Base-by-base conservation (phyloP, 37 sponge, comb jelly and placozoan species). In the Diacarnus erythraeanus region DNA sequence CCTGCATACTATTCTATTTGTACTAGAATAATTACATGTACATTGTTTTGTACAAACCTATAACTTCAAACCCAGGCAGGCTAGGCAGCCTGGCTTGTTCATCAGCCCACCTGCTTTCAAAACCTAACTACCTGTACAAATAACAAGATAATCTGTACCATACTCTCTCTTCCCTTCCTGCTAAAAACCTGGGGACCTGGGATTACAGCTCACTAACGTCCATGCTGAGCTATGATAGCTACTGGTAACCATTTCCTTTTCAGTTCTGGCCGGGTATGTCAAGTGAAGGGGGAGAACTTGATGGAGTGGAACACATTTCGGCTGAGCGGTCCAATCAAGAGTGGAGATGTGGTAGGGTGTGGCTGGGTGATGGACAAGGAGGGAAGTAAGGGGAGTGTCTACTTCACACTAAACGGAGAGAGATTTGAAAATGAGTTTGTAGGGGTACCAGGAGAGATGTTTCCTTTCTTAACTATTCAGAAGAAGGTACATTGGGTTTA, bases 331-430 rank as follows among this genome's bases (percentile, higher is more conserved):
- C 86, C 85, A 2, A 71, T 92, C 51, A 82, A 77, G 58, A 86
- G 36, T 63, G 83, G 90, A 8, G 91, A 92, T 42, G 81, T 92
- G 21, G 57, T 96, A 0, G 96, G 96, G 34, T 88, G 92, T 88
- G 96, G 96, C 0, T 96, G 96, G 96, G 81, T 96, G 26, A 78
- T 63, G 63, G 83, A 71, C 30, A 82, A 86, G 40, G 94, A 69
- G 37, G 79, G 78, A 8, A 43, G 72, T 0, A 69, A 34, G 2
- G 91, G 93, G 25, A 77, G 31, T 23, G 91, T 90, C 44, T 97
- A 92, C 83, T 92, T 97, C 87, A 97, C 98, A 23, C 77, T 89
- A 29, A 94, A 97, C 57, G 95, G 98, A 2, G 66, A 81, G 58
- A 79, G 41, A 33, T 33, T 73, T 22, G 80, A 23, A 15, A 74